A percentile compares a stretch with the other conserved stretches of the same genome.
These are phyloP conservation scores for Drosophila recens DNA, from an alignment of 2,888 invertebrate genomes.

Conservation along the genomic window DNA sequence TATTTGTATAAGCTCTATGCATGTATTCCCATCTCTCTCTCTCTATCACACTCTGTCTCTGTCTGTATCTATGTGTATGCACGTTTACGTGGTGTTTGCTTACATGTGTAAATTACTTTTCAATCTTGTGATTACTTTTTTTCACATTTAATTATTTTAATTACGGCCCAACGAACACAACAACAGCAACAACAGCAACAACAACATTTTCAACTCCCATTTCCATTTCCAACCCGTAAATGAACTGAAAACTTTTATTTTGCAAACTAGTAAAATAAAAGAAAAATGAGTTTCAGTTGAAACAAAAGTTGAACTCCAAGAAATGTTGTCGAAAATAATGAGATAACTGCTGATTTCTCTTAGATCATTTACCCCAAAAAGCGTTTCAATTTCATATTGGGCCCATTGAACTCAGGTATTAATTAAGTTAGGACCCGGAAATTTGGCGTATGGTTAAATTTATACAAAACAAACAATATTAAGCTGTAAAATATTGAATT, in stretches of 20 bases:
- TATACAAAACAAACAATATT: not conserved
- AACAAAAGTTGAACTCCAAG: not conserved
- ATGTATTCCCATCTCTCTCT: not conserved
- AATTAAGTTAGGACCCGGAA: not conserved
- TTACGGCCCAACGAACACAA: constrained; percentile 72
- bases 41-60: not conserved
- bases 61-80: not conserved
- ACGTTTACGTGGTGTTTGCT: constrained; percentile 68
- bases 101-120: constrained; percentile 81
- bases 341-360: not conserved
- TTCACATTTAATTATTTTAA: constrained; percentile 83
- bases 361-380: not conserved
- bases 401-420: not conserved
- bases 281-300: not conserved
- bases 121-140: constrained; percentile 79
- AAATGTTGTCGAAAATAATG: not conserved
- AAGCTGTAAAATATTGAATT: too few relatives aligned
- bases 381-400: not conserved
- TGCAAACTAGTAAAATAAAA: constrained; percentile 9
- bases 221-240: constrained; percentile 1
- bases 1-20: constrained; percentile 64
- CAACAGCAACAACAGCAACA: not conserved
- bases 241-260: constrained; percentile 8
- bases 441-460: not conserved
- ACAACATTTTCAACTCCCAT: not conserved